These are phyloP conservation scores for Astreopora myriophthalma DNA, from an alignment of 64 coral and sea anemone genomes.

Conservation along the genomic window DNA sequence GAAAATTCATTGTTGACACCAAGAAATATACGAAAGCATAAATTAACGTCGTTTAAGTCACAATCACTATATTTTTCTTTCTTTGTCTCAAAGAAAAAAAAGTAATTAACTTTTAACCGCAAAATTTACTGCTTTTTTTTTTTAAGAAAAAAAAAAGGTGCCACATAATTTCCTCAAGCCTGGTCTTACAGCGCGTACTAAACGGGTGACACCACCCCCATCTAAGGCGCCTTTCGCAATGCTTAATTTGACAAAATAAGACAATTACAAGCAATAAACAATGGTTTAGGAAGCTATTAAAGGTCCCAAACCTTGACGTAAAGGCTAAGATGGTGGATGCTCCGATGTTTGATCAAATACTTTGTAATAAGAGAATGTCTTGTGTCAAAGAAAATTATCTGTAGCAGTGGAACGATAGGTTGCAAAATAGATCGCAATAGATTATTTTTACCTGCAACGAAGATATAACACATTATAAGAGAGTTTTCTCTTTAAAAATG, in stretches of 20 bases:
- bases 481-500: no score
- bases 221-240: not conserved
- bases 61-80: not conserved
- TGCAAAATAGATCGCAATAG: no score
- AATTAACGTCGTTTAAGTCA: not conserved
- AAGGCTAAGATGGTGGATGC: no score
- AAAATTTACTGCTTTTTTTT: constrained; percentile 8
- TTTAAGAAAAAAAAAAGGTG: not conserved
- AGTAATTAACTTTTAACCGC: not conserved
- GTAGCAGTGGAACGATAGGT: no score
- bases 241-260: not conserved
- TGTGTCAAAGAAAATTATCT: no score
- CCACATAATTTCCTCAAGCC: not conserved
- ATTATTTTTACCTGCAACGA: no score
- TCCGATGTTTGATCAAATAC: no score
- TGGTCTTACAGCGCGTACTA: not conserved
- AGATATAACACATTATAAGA: no score
- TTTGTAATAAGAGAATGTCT: no score
- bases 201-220: no score
- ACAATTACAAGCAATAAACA: not conserved
- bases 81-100: not conserved
- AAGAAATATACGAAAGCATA: not conserved
- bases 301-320: no score
- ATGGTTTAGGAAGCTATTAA: not conserved
- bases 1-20: no score